phyloP scores from a whole-genome alignment of 2,888 invertebrate genomes.

The Petrophora chlorosata region DNA sequence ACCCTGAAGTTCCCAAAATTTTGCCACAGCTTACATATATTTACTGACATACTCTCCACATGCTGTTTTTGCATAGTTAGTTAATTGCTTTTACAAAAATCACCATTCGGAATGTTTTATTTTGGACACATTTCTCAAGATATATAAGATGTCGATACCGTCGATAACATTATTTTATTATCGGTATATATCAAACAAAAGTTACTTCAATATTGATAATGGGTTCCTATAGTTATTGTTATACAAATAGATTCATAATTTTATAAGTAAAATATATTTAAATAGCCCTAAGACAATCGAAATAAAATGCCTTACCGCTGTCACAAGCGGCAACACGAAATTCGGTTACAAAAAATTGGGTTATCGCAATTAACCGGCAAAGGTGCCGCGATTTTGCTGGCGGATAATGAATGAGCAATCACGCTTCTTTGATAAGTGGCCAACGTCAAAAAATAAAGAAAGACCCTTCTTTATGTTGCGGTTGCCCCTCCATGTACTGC shows the following conservation, averaged over 20 bases:
- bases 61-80: neutral
- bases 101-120: too few species aligned
- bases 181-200: too few species aligned
- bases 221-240: too few species aligned
- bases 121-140: too few species aligned
- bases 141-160: too few species aligned
- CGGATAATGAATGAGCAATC: slow-evolving; percentile 65
- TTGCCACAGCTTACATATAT: too few species aligned
- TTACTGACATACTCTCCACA: neutral
- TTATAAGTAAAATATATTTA: too few species aligned
- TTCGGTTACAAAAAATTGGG: slow-evolving; percentile 50
- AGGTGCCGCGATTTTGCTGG: slow-evolving; percentile 62
- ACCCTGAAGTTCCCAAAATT: too few species aligned
- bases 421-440: slow-evolving; percentile 55
- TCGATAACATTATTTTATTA: too few species aligned
- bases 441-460: slow-evolving; percentile 39
- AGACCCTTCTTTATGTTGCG: slow-evolving; percentile 30
- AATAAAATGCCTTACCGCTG: slow-evolving; percentile 38
- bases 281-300: slow-evolving; percentile 24
- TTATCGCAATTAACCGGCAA: slow-evolving; percentile 59
- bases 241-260: too few species aligned
- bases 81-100: too few species aligned
- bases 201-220: too few species aligned
- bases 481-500: slow-evolving; percentile 34
- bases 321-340: slow-evolving; percentile 35